phyloP scores from a whole-genome alignment of 2,113 vertebrate genomes.

The Peucedramus taeniatus region DNA sequence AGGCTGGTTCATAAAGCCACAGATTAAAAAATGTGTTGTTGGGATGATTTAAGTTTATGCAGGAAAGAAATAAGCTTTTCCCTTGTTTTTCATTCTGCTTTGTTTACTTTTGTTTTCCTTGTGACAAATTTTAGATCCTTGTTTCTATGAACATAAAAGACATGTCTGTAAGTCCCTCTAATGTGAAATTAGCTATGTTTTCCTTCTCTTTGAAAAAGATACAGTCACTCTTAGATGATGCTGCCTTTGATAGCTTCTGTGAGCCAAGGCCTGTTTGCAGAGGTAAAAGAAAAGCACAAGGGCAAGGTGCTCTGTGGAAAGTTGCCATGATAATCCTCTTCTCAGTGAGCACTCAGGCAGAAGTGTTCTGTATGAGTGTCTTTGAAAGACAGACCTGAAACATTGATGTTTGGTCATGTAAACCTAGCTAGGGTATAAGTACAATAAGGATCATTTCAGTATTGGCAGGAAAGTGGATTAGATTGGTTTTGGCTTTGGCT shows the following conservation, averaged over 20 bases:
- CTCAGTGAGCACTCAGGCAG: neutral
- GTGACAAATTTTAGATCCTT: neutral
- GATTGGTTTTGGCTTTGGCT: neutral
- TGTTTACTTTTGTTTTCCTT: neutral
- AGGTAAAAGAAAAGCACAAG: neutral
- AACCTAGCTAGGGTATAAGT: neutral
- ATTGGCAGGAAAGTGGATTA: neutral
- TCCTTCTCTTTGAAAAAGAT: neutral
- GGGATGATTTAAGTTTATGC: neutral
- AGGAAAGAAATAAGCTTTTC: neutral
- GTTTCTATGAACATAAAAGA: neutral
- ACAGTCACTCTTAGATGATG: neutral
- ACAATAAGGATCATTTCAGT: neutral
- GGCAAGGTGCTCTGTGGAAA: neutral
- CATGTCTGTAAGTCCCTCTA: neutral
- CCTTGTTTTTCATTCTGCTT: neutral
- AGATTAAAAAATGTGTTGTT: neutral
- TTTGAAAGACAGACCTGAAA: neutral
- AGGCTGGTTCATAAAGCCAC: neutral
- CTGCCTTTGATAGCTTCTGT: neutral
- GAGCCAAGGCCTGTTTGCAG: neutral
- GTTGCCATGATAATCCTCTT: neutral
- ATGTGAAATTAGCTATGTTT: neutral
- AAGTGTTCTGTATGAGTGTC: neutral
- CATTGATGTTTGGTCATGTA: fast-evolving